Evolutionary conservation across 2,113 vertebrate genomes (phyloP).

Genomic region (Pipra filicauda): DNA sequence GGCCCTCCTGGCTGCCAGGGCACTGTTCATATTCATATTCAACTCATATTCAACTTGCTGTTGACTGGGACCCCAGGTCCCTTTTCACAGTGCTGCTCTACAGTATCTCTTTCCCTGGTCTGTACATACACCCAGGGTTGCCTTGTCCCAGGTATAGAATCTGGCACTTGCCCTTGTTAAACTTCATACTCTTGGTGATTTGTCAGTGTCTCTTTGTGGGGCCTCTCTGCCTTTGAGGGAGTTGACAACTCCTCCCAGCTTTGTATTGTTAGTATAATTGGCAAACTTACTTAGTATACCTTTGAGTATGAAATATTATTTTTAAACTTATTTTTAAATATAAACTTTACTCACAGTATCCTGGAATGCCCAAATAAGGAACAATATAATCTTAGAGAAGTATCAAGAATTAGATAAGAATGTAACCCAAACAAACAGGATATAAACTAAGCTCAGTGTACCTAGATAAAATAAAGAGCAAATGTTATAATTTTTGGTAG

Average conservation of each 20-base stretch:
- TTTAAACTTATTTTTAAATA: not conserved
- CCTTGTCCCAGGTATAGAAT: not conserved
- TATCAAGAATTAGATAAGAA: too few relatives aligned
- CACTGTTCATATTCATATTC: not conserved
- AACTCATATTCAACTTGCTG: fast-evolving
- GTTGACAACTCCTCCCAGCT: not conserved
- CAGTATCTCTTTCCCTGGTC: not conserved
- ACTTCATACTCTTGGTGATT: fast-evolving
- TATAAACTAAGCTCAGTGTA: too few relatives aligned
- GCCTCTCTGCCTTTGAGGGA: not conserved
- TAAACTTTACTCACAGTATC: too few relatives aligned
- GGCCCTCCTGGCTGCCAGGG: not conserved
- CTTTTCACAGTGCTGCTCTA: fast-evolving
- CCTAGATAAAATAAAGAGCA: too few relatives aligned
- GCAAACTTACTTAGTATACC: not conserved
- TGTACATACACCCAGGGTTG: fast-evolving
- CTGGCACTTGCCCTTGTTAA: fast-evolving
- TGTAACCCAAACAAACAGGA: too few relatives aligned
- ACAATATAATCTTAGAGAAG: too few relatives aligned
- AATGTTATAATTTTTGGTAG: too few relatives aligned
- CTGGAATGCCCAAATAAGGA: too few relatives aligned
- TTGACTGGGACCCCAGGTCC: fast-evolving
- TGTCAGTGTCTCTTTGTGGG: not conserved
- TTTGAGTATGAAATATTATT: not conserved
- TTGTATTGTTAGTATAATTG: too few relatives aligned